phyloP scores from a whole-genome alignment of 2,888 invertebrate species.

The Icerya purchasi region DNA sequence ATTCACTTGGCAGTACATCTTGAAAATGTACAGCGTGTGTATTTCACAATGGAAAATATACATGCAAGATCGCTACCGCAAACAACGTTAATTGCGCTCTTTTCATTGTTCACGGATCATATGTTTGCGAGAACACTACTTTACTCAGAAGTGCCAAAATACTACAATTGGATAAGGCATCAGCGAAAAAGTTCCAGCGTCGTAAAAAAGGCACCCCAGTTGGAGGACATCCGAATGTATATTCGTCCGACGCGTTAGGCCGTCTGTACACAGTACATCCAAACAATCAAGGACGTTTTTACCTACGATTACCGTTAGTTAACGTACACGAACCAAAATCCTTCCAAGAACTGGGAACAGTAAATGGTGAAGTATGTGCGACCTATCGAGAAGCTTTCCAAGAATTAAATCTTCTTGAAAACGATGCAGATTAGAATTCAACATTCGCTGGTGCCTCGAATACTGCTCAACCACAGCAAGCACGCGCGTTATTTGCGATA shows the following conservation, averaged over 20 bases:
- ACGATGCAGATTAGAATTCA: slow-evolving; percentile 16
- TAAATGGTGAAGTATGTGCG: slow-evolving; percentile 5
- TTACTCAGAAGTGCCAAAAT: slow-evolving; percentile 21
- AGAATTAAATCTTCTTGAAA: slow-evolving; percentile 15
- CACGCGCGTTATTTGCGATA: slow-evolving; percentile 16
- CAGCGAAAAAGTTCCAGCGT: slow-evolving; percentile 10
- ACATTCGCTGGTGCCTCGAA: slow-evolving; percentile 14
- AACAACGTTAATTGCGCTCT: slow-evolving; percentile 22
- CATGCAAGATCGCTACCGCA: slow-evolving; percentile 15
- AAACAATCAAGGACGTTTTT: slow-evolving; percentile 16
- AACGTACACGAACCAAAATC: no score
- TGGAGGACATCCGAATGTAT: slow-evolving; percentile 1
- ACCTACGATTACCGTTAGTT: no score
- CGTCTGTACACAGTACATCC: slow-evolving; percentile 21
- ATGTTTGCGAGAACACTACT: slow-evolving; percentile 23
- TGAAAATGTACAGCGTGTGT: no score
- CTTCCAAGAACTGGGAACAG: slow-evolving; percentile 10
- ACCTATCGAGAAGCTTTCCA: slow-evolving; percentile 12
- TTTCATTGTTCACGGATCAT: slow-evolving; percentile 22
- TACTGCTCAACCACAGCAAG: slow-evolving; percentile 14
- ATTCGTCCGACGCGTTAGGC: slow-evolving; percentile 1
- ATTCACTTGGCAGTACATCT: no score
- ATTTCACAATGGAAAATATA: slow-evolving; percentile 17
- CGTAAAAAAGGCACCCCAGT: slow-evolving; percentile 16
- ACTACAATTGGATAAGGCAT: slow-evolving; percentile 17